Base-by-base conservation (phyloP, 2,113 vertebrate species). In the Pelodiscus sinensis region DNA sequence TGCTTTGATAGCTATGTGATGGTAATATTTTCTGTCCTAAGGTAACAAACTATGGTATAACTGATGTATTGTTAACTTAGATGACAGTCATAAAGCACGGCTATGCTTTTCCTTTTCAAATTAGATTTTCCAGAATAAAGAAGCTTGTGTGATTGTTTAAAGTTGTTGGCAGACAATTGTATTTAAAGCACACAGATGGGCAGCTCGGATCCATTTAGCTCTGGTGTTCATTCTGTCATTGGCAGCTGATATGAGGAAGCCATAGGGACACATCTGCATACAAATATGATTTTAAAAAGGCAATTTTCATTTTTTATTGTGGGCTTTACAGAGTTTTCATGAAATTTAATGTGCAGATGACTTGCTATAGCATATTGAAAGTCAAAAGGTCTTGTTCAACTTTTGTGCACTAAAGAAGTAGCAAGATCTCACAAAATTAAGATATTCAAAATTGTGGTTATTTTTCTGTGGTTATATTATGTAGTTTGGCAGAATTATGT, bases 151-250 rank as follows among this genome's bases (percentile, higher is more conserved):
- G 93, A 92, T 87, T 29, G 92, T 96, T 96, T 79, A 92, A 91
- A 87, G 91, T 95, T 95, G 83, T 91, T 98, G 98, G 97, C 98
- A 98, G 97, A 94, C 93, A 95, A 85, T 92, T 93, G 89, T 95
- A 97, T 97, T 98, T 96, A 96, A 97, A 96, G 96, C 97, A 98
- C 92, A 90, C 98, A 98, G 98, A 98, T 98, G 98, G 97, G 98
- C 98, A 95, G 95, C 90, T 92, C 89, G 21, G 96, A 96, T 97
- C 92, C 94, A 95, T 97, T 97, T 96, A 97, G 92, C 97, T 96
- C 94, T 92, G 91, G 92, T 96, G 92, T 90, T 87, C 95, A 80
- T 97, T 96, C 95, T 97, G 95, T 96, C 94, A 95, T 84, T 97
- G 96, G 94, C 96, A 97, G 95, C 87, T 19, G 24, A 93, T 92